Conservation (phyloP, 2,113 vertebrate species). For the Hassar affinis region DNA sequence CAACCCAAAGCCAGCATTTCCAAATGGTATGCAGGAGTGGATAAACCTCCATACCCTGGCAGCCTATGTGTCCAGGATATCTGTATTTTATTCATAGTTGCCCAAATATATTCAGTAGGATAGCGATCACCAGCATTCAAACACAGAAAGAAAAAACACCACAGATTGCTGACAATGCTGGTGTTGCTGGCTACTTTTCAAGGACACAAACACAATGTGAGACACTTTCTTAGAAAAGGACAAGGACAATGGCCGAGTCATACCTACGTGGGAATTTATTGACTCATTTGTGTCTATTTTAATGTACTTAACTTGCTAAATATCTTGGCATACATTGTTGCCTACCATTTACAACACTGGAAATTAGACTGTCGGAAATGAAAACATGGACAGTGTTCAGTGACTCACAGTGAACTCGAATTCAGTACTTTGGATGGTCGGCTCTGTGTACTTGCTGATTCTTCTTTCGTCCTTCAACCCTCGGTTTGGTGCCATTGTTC, state of each 20-base stretch:
- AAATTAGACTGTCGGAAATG: not conserved
- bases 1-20: not conserved
- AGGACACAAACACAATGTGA: not conserved
- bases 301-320: not conserved
- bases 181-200: not conserved
- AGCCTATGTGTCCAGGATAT: not conserved
- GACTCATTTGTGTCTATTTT: not conserved
- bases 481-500: not conserved
- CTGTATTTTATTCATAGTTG: not conserved
- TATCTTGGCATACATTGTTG: not conserved
- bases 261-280: not conserved
- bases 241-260: not conserved
- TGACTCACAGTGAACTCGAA: too few species aligned
- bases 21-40: not conserved
- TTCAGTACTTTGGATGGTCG: not conserved
- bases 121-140: not conserved
- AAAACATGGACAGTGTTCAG: not conserved
- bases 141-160: not conserved
- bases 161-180: not conserved
- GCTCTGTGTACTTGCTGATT: not conserved
- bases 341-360: not conserved
- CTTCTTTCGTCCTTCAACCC: not conserved
- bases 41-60: not conserved
- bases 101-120: not conserved
- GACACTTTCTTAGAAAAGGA: not conserved